Base-by-base conservation (phyloP, 2,113 vertebrate genomes). In the Oncorhynchus mykiss region DNA sequence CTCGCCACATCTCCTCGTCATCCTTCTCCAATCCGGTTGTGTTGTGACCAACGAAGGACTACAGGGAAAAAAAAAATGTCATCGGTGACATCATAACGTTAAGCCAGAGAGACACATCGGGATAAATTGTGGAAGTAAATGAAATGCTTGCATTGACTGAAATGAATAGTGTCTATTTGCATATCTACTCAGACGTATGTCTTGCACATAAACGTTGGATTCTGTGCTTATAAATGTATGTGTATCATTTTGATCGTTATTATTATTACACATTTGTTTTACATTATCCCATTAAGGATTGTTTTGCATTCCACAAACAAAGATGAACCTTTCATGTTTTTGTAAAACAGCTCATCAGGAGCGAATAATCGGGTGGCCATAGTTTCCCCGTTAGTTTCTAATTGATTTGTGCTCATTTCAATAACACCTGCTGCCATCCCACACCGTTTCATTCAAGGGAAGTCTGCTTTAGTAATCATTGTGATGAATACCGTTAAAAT, bases 351-450 rank as follows among this genome's bases (percentile, higher is more conserved):
- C 59, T 62, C 59, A 62, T 62, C 20, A 7, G n/a, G 59, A 22
- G 6, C 8, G 7, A 11, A 8, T 22, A 62, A 22, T 62, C 22
- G 59, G 6, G 3, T 11, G 57, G 24, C 8, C n/a, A 29, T 27
- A 66, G 70, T 71, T 54, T 18, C 14, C 70, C 9, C 12, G 6
- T 48, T 25, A 34, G 59, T 66, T 57, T 70, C 27, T 25, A 64
- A 49, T 79, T 18, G 67, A 74, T 81, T 81, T 85, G 64, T 74
- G 74, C 78, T 75, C 45, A 72, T 83, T 80, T 82, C 73, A 78
- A 57, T 75, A 29, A 49, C n/a, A 74, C 74, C 12, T 11, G 2
- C 25, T 27, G 45, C 67, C 80, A 82, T 83, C 76, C 48, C 67
- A 70, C 70, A 65, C 54, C 4, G 25, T 16, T 12, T 71, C 76